Evolutionary conservation across 2,888 invertebrate genomes (phyloP).

Genomic region (Tetheella fluctuosa): DNA sequence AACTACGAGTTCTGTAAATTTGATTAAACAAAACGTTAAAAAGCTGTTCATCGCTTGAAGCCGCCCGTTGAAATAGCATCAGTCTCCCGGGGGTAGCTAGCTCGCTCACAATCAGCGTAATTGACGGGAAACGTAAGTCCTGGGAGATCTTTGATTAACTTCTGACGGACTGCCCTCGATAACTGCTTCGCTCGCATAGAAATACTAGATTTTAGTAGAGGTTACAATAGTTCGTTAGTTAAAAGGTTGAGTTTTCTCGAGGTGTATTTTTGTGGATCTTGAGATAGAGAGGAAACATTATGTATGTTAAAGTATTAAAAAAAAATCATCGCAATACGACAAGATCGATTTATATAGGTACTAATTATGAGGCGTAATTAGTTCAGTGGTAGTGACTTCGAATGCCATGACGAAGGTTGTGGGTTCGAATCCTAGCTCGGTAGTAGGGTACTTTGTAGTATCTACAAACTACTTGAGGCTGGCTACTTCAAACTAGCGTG

Average conservation of each 20-base stretch:
- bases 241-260: neutral
- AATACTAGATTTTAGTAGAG: neutral
- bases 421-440: too few relatives aligned
- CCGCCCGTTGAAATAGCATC: neutral
- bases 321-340: too few relatives aligned
- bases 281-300: too few relatives aligned
- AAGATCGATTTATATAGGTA: too few relatives aligned
- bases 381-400: too few relatives aligned
- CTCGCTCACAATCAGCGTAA: conserved; percentile 33
- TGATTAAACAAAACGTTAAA: conserved; percentile 16
- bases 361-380: too few relatives aligned
- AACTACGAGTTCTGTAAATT: neutral
- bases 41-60: conserved; percentile 12
- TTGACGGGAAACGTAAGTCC: conserved; percentile 45
- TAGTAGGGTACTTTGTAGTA: too few relatives aligned
- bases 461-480: too few relatives aligned
- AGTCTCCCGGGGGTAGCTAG: neutral
- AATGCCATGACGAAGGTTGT: too few relatives aligned
- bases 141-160: conserved; percentile 46
- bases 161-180: conserved; percentile 41
- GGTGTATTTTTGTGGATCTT: neutral
- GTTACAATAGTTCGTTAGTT: neutral
- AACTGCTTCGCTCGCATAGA: conserved; percentile 23
- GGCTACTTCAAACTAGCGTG: too few relatives aligned
- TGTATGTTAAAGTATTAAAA: too few relatives aligned